Evolutionary conservation across 2,797 vertebrate genomes (phyloP).

Genomic region (Nyctalus aviator): DNA sequence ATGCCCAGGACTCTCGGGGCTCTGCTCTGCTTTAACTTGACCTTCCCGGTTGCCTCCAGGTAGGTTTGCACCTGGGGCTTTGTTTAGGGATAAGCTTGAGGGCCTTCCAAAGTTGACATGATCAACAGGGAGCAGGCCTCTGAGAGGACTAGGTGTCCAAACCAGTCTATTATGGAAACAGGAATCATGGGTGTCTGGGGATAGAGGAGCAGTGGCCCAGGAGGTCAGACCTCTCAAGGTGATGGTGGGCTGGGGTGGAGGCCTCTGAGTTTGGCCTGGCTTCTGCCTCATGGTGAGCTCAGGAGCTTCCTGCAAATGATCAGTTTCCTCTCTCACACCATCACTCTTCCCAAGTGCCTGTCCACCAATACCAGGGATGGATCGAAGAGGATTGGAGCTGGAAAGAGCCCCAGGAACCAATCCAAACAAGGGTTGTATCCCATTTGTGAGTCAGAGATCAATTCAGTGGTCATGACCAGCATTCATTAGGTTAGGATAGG

Average conservation of each 20-base stretch:
- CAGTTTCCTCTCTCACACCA: not conserved
- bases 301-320: not conserved
- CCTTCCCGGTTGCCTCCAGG: not conserved
- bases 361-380: not conserved
- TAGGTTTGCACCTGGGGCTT: conserved; percentile 30
- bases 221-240: not conserved
- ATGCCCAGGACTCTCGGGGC: not conserved
- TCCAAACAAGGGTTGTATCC: not conserved
- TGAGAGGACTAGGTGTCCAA: not conserved
- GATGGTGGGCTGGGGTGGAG: not conserved
- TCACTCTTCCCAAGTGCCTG: not conserved
- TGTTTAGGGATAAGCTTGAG: conserved; percentile 66
- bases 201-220: not conserved
- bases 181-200: not conserved
- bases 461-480: not conserved
- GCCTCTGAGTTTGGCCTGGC: not conserved
- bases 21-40: not conserved
- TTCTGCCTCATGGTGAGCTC: not conserved
- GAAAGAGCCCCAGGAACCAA: not conserved
- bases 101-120: conserved; percentile 35
- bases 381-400: not conserved
- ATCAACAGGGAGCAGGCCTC: conserved; percentile 51
- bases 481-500: not conserved
- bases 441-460: not conserved
- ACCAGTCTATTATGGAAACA: conserved; percentile 69